Evolutionary conservation across 2,113 vertebrate species (phyloP), one percentile per base, ranked within the genome.

Genomic region (Cynoglossus semilaevis): DNA sequence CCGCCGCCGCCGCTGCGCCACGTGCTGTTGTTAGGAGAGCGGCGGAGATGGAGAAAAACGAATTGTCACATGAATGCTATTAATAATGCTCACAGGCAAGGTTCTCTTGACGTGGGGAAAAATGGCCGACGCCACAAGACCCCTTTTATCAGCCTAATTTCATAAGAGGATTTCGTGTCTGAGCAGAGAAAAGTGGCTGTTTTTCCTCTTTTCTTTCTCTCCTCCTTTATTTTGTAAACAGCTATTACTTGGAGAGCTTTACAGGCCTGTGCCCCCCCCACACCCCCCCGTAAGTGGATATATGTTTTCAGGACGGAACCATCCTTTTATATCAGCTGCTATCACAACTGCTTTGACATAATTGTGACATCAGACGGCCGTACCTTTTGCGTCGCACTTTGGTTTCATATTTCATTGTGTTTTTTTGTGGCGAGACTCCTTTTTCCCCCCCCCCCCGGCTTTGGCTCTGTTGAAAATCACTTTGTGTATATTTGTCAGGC

Each of bases 11-110:
- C 74, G 80, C 62, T 80, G n/a, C n/a, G n/a, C n/a, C n/a, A n/a
- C n/a, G n/a, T n/a, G n/a, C n/a, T n/a, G n/a, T n/a, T n/a, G 75
- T 73, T 68, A 43, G 60, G 61, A 78, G 75, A 54, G 41, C 15
- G 34, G 64, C 19, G 70, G 63, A 77, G 77, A 87, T 81, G 81
- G 78, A 85, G 85, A 90, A 86, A 88, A 87, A 88, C 87, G 85
- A 85, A 87, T 82, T 75, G 82, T 80, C 81, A 83, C 87, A 83
- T 84, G 82, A 81, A 87, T 87, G 79, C 86, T 88, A 91, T 91
- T 87, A 91, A 91, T 91, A 91, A 91, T 53, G 80, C 86, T 88
- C 82, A 87, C 72, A 70, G 80, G 86, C 86, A 89, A 88, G 80
- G 86, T 89, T 91, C 77, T 87, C 77, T 73, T 83, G 86, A 89